Conservation (phyloP, 2,888 invertebrate genomes). For the Epirrhoe alternata region DNA sequence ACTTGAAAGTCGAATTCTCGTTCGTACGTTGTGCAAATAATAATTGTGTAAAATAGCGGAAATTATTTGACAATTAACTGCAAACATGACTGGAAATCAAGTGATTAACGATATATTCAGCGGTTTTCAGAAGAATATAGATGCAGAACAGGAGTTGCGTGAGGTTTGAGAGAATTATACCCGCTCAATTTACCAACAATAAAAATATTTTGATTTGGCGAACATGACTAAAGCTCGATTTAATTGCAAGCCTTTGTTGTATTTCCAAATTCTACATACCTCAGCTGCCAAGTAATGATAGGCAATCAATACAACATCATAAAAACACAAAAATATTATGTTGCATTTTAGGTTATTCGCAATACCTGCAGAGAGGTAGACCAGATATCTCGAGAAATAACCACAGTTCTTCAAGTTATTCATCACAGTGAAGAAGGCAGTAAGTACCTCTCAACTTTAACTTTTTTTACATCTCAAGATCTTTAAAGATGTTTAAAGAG, state of each 20-base stretch:
- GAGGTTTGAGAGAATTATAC: slow-evolving; percentile 85
- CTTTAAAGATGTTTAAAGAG: too few species aligned
- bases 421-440: slow-evolving; percentile 88
- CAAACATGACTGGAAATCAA: slow-evolving; percentile 34
- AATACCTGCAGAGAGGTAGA: slow-evolving; percentile 90
- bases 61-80: slow-evolving; percentile 2
- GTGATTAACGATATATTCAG: slow-evolving; percentile 67
- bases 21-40: too few species aligned
- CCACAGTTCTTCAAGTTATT: slow-evolving; percentile 92
- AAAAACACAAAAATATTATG: too few species aligned
- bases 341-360: slow-evolving; percentile 86
- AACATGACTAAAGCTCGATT: not conserved
- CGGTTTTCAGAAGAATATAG: slow-evolving; percentile 91
- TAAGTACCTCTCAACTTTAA: not conserved
- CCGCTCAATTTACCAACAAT: not conserved
- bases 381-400: slow-evolving; percentile 90
- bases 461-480: too few species aligned
- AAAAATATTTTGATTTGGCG: not conserved
- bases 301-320: too few species aligned
- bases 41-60: too few species aligned
- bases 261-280: not conserved
- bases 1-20: not conserved
- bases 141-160: slow-evolving; percentile 91
- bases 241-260: not conserved
- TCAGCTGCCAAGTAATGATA: too few species aligned